phyloP scores from a whole-genome alignment of 2,888 invertebrate species.

The Platerodrilus igneus region DNA sequence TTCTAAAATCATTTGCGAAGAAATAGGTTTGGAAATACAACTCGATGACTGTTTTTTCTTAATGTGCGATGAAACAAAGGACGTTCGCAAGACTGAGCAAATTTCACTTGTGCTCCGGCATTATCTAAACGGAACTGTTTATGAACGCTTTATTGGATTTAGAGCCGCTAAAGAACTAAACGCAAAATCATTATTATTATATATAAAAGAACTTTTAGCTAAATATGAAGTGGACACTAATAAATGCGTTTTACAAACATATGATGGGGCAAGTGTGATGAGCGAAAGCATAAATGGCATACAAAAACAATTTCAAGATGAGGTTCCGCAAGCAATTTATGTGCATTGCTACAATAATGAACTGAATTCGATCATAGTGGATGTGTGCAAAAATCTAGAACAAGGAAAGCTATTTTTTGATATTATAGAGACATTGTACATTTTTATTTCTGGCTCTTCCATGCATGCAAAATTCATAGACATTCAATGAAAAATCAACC shows the following conservation, averaged over 20 bases:
- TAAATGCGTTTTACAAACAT: slow-evolving; percentile 16
- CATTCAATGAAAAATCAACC: slow-evolving; percentile 12
- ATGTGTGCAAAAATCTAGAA: slow-evolving; percentile 15
- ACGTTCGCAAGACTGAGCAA: no score
- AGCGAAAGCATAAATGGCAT: slow-evolving; percentile 12
- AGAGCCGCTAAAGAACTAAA: slow-evolving; percentile 7
- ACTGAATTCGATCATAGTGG: slow-evolving; percentile 16
- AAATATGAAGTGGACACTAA: slow-evolving; percentile 11
- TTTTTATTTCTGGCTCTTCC: slow-evolving; percentile 12
- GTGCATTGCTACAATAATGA: slow-evolving; percentile 12
- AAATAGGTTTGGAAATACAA: no score
- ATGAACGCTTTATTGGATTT: slow-evolving; percentile 18
- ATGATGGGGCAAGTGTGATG: slow-evolving; percentile 20
- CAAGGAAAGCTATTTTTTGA: slow-evolving; percentile 7
- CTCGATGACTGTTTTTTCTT: no score
- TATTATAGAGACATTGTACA: not conserved
- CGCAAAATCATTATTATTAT: slow-evolving; percentile 9
- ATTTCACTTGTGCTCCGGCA: no score
- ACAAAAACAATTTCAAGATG: slow-evolving; percentile 13
- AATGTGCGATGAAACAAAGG: no score
- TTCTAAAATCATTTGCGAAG: no score
- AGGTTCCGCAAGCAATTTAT: slow-evolving; percentile 10
- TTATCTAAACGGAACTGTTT: slow-evolving; percentile 11
- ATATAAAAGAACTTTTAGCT: slow-evolving; percentile 8
- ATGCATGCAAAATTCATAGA: slow-evolving; percentile 16